phyloP scores from a whole-genome alignment of 2,113 vertebrate species.

The Coptodon bakossiorum region DNA sequence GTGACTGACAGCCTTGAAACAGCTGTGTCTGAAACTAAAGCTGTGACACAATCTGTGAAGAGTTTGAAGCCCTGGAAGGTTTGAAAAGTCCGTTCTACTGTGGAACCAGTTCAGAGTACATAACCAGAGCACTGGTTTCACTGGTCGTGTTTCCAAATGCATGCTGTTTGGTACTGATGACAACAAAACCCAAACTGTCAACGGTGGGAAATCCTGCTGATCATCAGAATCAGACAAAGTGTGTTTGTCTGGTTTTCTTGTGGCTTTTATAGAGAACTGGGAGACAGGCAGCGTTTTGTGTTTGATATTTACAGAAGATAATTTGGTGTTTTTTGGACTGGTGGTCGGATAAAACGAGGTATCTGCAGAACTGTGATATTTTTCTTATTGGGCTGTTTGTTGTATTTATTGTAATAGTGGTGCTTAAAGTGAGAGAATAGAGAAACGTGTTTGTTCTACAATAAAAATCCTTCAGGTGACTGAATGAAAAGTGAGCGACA shows the following conservation, averaged over 20 bases:
- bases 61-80: not conserved
- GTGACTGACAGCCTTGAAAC: not conserved
- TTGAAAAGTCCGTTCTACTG: not conserved
- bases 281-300: not conserved
- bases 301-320: too few relatives aligned
- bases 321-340: not conserved
- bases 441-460: too few relatives aligned
- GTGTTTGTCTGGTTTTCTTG: not conserved
- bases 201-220: not conserved
- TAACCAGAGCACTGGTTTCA: not conserved
- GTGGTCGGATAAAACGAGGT: not conserved
- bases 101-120: not conserved
- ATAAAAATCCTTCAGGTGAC: too few relatives aligned
- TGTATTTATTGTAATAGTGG: not conserved
- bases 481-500: too few relatives aligned
- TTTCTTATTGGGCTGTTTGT: not conserved
- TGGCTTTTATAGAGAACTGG: not conserved
- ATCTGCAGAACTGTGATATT: not conserved
- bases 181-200: not conserved
- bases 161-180: not conserved
- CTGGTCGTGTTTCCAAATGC: not conserved
- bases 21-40: not conserved
- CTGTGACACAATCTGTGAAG: not conserved
- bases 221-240: not conserved
- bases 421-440: not conserved